Evolutionary conservation across 2,797 vertebrate species (phyloP), one percentile per base, ranked within the genome.

Genomic region (Bovichtus variegatus): DNA sequence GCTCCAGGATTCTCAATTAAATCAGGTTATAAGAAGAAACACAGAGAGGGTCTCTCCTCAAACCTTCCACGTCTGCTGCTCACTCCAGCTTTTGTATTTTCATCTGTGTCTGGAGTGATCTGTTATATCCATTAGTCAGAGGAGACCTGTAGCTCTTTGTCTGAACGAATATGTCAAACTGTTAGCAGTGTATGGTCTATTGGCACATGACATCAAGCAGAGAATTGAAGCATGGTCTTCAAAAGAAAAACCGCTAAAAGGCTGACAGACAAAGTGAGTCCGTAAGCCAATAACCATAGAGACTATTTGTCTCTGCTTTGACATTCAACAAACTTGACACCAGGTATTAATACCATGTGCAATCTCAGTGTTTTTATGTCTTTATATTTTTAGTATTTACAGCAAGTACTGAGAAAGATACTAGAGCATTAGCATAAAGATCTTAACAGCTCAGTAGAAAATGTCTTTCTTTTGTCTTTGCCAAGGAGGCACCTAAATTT

Each of bases 91-190:
- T 83, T 80, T 81, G 81, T 78, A 84, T 88, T 87, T 89, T 85
- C 83, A 80, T 84, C 72, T 83, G 59, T 6, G 43, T 76, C 74
- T 83, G 66, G 73, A 78, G 46, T 59, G 76, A 82, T 92, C 92
- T 93, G 94, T 89, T 94, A 81, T 68, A 84, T 83, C 85, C 92
- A 94, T 94, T 89, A 94, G 84, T 84, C 82, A 57, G 29, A 79
- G 82, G 71, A 89, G 82, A 83, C 82, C 88, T 75, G 81, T 61
- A 76, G 86, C 76, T 87, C 85, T 86, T 80, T 78, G 82, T 91
- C 87, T 89, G 74, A 82, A 76, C 82, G 83, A 86, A 89, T 87
- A 88, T 83, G 72, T 93, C 87, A 92, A 85, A 86, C 87, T 89
- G 85, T 87, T 87, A 80, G 80, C 82, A 78, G 76, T 59, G 72